Base-by-base conservation (phyloP, 2,888 invertebrate species). In the Pimpla rufipes region DNA sequence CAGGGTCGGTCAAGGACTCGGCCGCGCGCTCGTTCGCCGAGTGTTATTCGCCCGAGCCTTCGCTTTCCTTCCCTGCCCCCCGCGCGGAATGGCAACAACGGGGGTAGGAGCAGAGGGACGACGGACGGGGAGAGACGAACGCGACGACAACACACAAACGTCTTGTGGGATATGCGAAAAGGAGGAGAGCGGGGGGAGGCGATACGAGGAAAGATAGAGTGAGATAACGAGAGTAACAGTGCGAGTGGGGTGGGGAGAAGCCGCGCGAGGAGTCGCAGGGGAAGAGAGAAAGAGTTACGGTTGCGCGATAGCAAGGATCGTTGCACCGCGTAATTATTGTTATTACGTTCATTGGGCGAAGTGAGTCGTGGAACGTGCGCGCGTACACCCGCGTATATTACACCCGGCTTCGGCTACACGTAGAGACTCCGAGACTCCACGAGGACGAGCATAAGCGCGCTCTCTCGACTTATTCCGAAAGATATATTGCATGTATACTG, bases 1-100 rank as follows among this genome's bases (percentile, higher is more conserved):
- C 93, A 93, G 91, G 93, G 93, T 91, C 93, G 93, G 93, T 93
- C 93, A 93, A 93, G 93, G 93, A 93, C 93, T 93, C 90, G 85
- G 29, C 37, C 57, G 57, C 84, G 29, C 3, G 5, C n/a, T n/a
- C n/a, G 29, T 3, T 2, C 29, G 29, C 82, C 84, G 85, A 80
- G 85, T 85, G 86, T 67, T 78, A 62, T 57, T 67, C 77, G 62
- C 55, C 64, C 68, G 37, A 84, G 83, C 62, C 45, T 52, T 62
- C 37, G 18, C 55, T 40, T 3, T 7, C 47, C 47, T 1, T 47
- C 47, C n/a, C n/a, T n/a, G 47, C n/a, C 1, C 4, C 42, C 8
- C 8, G 21, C 45, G 66, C 23, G 18, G 37, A 70, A 71, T 75
- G n/a, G 29, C 29, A 16, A 74, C 84, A 70, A 67, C 80, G 35